phyloP scores from a whole-genome alignment of 2,888 invertebrate genomes.

The Drosophila anomalata region DNA sequence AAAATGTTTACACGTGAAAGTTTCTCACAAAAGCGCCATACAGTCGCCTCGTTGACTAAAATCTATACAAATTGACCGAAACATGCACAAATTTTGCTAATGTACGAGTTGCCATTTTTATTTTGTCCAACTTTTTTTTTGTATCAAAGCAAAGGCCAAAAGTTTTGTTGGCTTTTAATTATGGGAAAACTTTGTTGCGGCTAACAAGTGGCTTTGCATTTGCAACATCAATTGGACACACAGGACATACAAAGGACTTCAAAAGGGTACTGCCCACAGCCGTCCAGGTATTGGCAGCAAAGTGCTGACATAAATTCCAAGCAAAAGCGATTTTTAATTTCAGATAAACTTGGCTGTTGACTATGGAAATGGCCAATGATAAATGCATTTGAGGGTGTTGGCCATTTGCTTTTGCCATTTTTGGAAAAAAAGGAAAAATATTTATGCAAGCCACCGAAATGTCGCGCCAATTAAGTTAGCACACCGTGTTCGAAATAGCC shows the following conservation, averaged over 20 bases:
- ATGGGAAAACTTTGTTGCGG: conserved; percentile 52
- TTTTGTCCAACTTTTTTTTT: conserved; percentile 16
- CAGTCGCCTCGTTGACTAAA: conserved; percentile 10
- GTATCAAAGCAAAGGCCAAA: conserved; percentile 16
- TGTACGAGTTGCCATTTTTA: conserved; percentile 14
- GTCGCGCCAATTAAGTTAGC: conserved; percentile 54
- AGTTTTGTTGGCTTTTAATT: conserved; percentile 65
- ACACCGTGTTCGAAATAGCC: conserved; percentile 18
- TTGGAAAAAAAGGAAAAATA: conserved; percentile 33
- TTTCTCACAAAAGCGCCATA: conserved; percentile 48
- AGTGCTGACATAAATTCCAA: conserved; percentile 65
- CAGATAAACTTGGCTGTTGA: conserved; percentile 68
- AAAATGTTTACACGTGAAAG: conserved; percentile 31
- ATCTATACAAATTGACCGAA: conserved; percentile 48
- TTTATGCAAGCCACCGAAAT: conserved; percentile 55
- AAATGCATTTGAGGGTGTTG: conserved; percentile 56
- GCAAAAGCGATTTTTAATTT: conserved; percentile 73
- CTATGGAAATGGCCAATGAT: conserved; percentile 54
- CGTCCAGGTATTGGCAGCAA: conserved; percentile 48
- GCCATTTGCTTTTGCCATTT: conserved; percentile 1
- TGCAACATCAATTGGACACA: conserved; percentile 40
- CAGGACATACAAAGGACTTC: conserved; percentile 10
- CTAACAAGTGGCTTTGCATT: conserved; percentile 41
- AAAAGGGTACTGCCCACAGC: background rate
- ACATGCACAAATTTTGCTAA: conserved; percentile 29